Evolutionary conservation across 2,888 invertebrate genomes (phyloP).

Genomic region (Megamerina dolium): DNA sequence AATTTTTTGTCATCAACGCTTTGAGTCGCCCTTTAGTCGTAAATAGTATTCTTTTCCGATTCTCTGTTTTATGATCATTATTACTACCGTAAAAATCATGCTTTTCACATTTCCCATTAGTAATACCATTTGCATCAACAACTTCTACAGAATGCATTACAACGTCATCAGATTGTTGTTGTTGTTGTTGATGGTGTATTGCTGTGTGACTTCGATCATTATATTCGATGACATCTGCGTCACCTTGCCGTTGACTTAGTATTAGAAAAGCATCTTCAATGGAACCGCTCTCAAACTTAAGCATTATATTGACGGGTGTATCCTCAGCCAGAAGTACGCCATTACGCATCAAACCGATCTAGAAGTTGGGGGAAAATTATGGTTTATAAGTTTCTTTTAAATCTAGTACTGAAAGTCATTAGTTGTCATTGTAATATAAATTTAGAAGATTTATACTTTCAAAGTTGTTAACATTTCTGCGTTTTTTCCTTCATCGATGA

Average conservation of each 20-base stretch:
- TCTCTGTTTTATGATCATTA: slow-evolving; percentile 28
- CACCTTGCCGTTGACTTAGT: slow-evolving; percentile 58
- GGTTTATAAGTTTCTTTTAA: too few relatives aligned
- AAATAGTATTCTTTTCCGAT: slow-evolving; percentile 37
- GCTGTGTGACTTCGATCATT: slow-evolving; percentile 19
- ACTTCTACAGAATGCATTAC: slow-evolving; percentile 34
- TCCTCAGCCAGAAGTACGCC: slow-evolving; percentile 83
- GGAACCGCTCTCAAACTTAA: slow-evolving; percentile 62
- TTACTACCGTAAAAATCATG: slow-evolving; percentile 16
- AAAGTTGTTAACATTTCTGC: too few relatives aligned
- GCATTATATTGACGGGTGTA: slow-evolving; percentile 66
- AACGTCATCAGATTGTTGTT: slow-evolving; percentile 27
- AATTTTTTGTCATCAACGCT: slow-evolving; percentile 65
- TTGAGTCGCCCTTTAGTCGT: slow-evolving; percentile 52
- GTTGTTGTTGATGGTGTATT: slow-evolving; percentile 16
- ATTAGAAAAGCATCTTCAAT: slow-evolving; percentile 85
- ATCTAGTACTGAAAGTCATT: too few relatives aligned
- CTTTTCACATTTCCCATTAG: neutral
- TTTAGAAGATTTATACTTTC: too few relatives aligned
- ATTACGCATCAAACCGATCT: slow-evolving; percentile 83
- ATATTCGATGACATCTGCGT: slow-evolving; percentile 39
- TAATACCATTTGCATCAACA: slow-evolving; percentile 30
- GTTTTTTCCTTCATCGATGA: too few relatives aligned
- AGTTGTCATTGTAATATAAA: too few relatives aligned
- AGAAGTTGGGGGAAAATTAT: too few relatives aligned